phyloP scores from a whole-genome alignment of 2,113 vertebrate genomes.

The Geococcyx californianus region DNA sequence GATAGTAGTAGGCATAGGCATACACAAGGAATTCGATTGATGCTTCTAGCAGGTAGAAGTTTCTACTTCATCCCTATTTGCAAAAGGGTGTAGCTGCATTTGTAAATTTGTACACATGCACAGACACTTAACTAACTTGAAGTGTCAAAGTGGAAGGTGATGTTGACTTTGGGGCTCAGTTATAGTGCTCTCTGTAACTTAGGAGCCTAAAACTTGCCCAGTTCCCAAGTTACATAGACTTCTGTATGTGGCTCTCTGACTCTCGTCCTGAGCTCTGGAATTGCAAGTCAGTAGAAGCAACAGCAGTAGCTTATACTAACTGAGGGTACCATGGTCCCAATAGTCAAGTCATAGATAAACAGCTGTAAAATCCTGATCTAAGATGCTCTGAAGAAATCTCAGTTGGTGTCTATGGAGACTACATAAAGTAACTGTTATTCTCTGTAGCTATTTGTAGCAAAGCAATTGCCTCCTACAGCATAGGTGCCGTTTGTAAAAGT shows the following conservation, averaged over 20 bases:
- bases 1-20: neutral
- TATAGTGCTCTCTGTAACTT: neutral
- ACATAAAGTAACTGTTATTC: neutral
- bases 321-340: neutral
- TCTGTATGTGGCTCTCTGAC: neutral
- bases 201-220: neutral
- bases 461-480: neutral
- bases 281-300: neutral
- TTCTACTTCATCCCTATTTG: neutral
- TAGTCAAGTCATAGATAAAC: neutral
- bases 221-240: neutral
- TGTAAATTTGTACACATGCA: accelerated
- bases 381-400: neutral
- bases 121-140: neutral
- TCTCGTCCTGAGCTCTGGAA: neutral
- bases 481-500: neutral
- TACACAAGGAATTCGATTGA: neutral
- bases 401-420: neutral
- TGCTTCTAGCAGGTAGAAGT: neutral
- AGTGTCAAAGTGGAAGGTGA: neutral
- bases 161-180: neutral
- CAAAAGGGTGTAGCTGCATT: neutral
- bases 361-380: neutral
- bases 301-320: neutral
- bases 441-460: neutral